Percentiles rank a stretch among this genome's conserved stretches.
phyloP scores from a whole-genome alignment of 2,113 vertebrate species.

The Xiphorhynchus elegans region DNA sequence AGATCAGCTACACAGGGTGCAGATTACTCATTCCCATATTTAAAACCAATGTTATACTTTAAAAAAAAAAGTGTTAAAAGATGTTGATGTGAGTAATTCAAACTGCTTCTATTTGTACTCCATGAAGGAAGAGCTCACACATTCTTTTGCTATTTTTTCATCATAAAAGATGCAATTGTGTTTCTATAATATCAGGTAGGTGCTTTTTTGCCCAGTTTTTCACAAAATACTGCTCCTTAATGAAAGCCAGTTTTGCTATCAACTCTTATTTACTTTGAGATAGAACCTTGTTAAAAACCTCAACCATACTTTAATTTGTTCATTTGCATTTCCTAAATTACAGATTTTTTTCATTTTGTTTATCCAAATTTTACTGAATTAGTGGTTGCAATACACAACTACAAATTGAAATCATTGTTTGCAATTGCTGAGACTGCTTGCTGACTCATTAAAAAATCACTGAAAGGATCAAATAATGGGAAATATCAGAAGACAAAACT shows the following conservation, averaged over 20 bases:
- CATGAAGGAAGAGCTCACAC: neutral
- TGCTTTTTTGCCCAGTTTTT: neutral
- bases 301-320: neutral
- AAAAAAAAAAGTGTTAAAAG: neutral
- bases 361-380: neutral
- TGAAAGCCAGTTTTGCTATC: neutral
- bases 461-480: neutral
- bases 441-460: neutral
- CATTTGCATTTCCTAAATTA: neutral
- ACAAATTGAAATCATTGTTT: neutral
- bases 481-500: neutral
- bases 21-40: accelerated
- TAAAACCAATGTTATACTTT: neutral
- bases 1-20: accelerated
- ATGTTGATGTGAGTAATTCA: neutral
- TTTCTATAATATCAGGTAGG: neutral
- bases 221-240: neutral
- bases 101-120: neutral
- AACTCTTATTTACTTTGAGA: neutral
- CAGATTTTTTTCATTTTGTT: neutral
- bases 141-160: neutral
- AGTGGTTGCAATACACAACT: neutral
- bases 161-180: neutral
- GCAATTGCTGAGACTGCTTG: neutral
- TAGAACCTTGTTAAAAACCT: neutral